Base-by-base conservation (phyloP, 2,113 vertebrate genomes). In the Vanacampus margaritifer region DNA sequence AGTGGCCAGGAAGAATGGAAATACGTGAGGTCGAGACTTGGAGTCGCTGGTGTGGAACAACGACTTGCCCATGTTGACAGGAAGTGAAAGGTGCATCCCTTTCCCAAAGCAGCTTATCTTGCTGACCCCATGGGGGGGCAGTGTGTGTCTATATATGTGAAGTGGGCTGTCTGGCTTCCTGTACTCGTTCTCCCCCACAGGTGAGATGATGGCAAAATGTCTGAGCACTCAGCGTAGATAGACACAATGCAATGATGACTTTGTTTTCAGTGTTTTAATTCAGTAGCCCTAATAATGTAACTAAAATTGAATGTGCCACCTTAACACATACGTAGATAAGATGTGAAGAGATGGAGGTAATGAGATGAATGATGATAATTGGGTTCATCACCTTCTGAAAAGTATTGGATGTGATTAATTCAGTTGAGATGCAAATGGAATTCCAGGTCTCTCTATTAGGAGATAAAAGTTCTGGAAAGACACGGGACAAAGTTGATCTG, bases 81-180 rank as follows among this genome's bases (percentile, higher is more conserved):
- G 71, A 86, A 79, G 81, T 86, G 77, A 88, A 85, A 72, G 80
- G 76, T 79, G 83, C 79, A 83, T 79, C 75, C 70, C 76, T 79
- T 74, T 67, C 72, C 77, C 76, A 41, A 68, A 74, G 72, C 73
- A 73, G 63, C 78, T 83, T 82, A 79, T 80, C 76, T 76, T 50
- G 68, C 75, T 84, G 80, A 87, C 84, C 80, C 83, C 77, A 32
- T 65, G 64, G 72, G 76, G 76, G 70, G 62, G 24, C 66, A 60
- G 60, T 56, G 77, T 80, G 72, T 71, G 53, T 68, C 41, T 73
- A 48, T 68, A 51, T 60, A 53, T 56, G 63, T 69, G 48, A 32
- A 62, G 12, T 36, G 16, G 23, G 71, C 51, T 61, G 28, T 45
- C 28, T 48, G 62, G 75, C 50, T 72, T 65, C 14, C 8, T 50